Base-by-base conservation (phyloP, 2,113 vertebrate species). In the Procavia capensis region DNA sequence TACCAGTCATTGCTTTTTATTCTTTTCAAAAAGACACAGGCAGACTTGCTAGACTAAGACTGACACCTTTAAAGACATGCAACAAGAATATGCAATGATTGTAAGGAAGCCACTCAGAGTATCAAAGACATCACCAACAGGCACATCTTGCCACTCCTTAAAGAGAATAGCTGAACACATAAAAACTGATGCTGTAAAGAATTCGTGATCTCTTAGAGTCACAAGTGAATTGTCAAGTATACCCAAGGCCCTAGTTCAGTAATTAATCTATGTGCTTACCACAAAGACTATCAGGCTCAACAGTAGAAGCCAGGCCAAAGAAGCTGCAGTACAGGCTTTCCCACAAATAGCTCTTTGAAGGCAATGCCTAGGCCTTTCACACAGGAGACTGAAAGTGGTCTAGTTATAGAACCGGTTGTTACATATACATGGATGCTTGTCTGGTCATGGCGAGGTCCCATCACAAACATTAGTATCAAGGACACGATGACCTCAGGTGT, bases 211-310 rank as follows among this genome's bases (percentile, higher is more conserved):
- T 91, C 99, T 99, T 5, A 99, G 99, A 6, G 99, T 99, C 98
- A 99, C 99, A 63, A 99, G 98, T 0, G 99, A 99, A 1, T 99
- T 99, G 99, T 99, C 99, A 98, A 99, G 99, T 91, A 99, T 99
- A 98, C 99, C 99, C 99, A 99, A 98, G 4, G 99, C 99, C 98
- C 99, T 99, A 98, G 99, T 99, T 97, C 99, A 97, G 97, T 99
- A 99, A 98, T 99, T 99, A 95, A 99, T 99, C 98, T 99, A 99
- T 1, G 99, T 99, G 98, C 99, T 99, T n/a, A n/a, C n/a, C 88
- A 99, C 99, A 14, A 99, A 99, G 70, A 99, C 98, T 41, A 99
- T 97, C 94, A 99, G 99, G 95, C 99, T 99, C 94, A 99, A 92
- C 29, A 99, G 98, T 81, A 99, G 97, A 93, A 99, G 96, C 99